Conservation (phyloP, 2,888 invertebrate species). For the Lithophane semibrunnea region DNA sequence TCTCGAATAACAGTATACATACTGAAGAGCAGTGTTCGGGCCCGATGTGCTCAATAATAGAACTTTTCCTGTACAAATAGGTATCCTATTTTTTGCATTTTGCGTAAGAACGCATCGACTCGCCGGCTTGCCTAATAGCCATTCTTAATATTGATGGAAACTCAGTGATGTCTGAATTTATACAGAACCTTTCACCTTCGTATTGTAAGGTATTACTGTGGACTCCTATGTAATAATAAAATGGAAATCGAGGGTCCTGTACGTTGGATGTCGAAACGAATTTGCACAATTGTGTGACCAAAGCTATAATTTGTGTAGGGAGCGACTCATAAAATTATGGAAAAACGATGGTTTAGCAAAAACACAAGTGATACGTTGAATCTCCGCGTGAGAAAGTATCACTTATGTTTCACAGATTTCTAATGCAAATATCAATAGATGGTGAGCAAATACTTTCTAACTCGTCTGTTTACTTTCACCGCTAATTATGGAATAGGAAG, state of each 20-base stretch:
- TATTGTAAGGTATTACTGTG: conserved; percentile 20
- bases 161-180: conserved; percentile 51
- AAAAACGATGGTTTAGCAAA: conserved; percentile 50
- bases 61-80: conserved; percentile 32
- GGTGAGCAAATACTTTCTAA: conserved; percentile 87
- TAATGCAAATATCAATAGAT: conserved; percentile 87
- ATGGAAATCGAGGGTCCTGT: conserved; percentile 46
- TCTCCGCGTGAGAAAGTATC: conserved; percentile 84
- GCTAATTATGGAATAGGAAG: conserved; percentile 71
- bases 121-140: conserved; percentile 33
- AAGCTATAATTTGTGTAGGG: conserved; percentile 17
- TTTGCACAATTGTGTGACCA: conserved; percentile 48
- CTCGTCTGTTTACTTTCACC: conserved; percentile 84
- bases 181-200: conserved; percentile 38
- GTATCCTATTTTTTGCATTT: conserved; percentile 53
- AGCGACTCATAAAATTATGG: conserved; percentile 8
- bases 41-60: conserved; percentile 38
- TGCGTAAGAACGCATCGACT: conserved; percentile 21
- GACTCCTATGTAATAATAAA: conserved; percentile 47
- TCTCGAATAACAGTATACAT: conserved; percentile 52
- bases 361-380: conserved; percentile 64
- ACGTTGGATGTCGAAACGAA: conserved; percentile 25
- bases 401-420: conserved; percentile 85
- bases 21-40: conserved; percentile 47
- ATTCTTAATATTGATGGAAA: conserved; percentile 59